Evolutionary conservation across 2,797 vertebrate species (phyloP).

Genomic region (Adelosebastes latens): DNA sequence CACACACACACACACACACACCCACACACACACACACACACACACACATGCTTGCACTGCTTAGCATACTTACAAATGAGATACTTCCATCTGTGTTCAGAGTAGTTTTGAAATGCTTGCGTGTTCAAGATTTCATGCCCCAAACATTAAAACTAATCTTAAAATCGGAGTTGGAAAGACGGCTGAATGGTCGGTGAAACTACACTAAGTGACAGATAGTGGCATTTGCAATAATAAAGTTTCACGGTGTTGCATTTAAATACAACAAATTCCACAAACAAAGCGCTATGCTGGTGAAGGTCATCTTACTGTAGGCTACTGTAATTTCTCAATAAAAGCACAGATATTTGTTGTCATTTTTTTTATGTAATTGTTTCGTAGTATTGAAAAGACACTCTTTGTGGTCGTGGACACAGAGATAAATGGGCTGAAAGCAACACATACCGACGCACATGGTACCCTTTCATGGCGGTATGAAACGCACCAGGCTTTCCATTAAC

Average conservation of each 20-base stretch:
- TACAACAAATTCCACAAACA: not conserved
- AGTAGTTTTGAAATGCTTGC: not conserved
- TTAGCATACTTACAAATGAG: conserved; percentile 15
- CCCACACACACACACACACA: conserved; percentile 31
- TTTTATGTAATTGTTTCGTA: not conserved
- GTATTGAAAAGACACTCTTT: not conserved
- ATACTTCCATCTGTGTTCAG: conserved; percentile 30
- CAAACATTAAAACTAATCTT: conserved; percentile 5
- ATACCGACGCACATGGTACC: not conserved
- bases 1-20: conserved; percentile 3
- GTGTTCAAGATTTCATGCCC: not conserved
- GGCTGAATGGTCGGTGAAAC: not conserved
- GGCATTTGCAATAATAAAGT: not conserved
- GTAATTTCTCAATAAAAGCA: not conserved
- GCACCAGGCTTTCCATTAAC: too few relatives aligned
- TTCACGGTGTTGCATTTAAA: not conserved
- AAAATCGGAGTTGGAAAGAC: not conserved
- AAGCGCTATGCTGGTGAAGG: not conserved
- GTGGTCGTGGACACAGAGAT: not conserved
- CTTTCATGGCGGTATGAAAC: rapidly evolving
- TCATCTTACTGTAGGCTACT: not conserved
- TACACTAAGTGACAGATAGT: not conserved
- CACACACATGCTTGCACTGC: not conserved
- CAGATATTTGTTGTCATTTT: not conserved
- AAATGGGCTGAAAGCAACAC: not conserved